A percentile compares a stretch with the other conserved stretches of the same genome.
phyloP scores from a whole-genome alignment of 1,140 invertebrate species.

The Aleiodes sp. region DNA sequence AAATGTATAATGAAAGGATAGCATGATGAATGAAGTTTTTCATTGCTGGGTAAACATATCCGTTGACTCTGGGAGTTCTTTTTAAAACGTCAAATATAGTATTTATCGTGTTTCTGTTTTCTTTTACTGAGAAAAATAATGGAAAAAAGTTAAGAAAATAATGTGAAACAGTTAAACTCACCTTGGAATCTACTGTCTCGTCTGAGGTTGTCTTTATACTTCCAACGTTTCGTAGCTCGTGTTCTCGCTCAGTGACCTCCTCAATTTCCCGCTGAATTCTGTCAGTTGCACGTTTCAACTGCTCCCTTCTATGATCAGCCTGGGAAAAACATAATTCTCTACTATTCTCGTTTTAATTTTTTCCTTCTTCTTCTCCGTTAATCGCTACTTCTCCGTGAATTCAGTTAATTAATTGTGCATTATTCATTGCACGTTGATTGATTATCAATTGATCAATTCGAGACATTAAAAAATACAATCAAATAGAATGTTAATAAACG shows the following conservation, averaged over 20 bases:
- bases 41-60: no score
- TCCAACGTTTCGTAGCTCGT: slow-evolving; percentile 72
- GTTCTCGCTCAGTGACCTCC: slow-evolving; percentile 74
- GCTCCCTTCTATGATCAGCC: slow-evolving; percentile 53
- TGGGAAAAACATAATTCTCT: slow-evolving; percentile 35
- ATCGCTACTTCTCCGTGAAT: no score
- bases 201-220: slow-evolving; percentile 58
- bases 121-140: neutral
- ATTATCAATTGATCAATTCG: no score
- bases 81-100: neutral
- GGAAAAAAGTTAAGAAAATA: slow-evolving; percentile 1
- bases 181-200: slow-evolving; percentile 57
- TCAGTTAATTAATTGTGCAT: no score
- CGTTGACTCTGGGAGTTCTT: no score
- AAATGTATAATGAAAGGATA: no score
- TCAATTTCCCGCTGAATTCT: slow-evolving; percentile 76
- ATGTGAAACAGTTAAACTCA: slow-evolving; percentile 27
- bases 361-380: neutral
- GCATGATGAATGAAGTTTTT: no score
- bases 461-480: no score
- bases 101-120: neutral
- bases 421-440: no score
- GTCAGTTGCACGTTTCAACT: slow-evolving; percentile 56
- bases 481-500: no score
- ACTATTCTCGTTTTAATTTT: neutral